Percentiles rank a stretch among this genome's conserved stretches.
Conservation (phyloP, 1,140 invertebrate species). For the Arctopsyche grandis region DNA sequence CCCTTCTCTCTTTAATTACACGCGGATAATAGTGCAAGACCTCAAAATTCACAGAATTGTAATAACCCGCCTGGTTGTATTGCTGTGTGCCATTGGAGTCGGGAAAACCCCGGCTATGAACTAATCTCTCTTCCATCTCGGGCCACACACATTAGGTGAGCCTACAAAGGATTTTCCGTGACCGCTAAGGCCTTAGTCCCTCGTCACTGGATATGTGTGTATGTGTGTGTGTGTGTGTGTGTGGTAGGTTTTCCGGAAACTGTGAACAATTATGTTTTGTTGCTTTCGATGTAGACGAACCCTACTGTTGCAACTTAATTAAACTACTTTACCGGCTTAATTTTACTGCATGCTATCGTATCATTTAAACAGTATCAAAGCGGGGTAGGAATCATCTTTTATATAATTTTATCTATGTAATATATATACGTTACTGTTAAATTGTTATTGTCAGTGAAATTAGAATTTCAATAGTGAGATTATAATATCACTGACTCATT, state of each 20-base stretch:
- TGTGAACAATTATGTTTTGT: slow-evolving; percentile 38
- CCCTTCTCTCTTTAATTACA: slow-evolving; percentile 17
- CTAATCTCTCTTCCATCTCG: slow-evolving; percentile 40
- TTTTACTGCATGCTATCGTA: slow-evolving; percentile 8
- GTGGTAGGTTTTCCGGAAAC: background rate
- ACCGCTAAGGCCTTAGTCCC: slow-evolving; percentile 29
- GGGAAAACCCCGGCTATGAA: background rate
- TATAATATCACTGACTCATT: too few species aligned
- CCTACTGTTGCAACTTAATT: slow-evolving; percentile 26
- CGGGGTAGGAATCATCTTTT: too few species aligned
- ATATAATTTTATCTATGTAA: too few species aligned
- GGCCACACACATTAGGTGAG: slow-evolving; percentile 21
- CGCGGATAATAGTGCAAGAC: background rate
- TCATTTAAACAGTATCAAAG: background rate
- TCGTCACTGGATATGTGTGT: background rate
- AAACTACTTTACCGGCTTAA: slow-evolving; percentile 23
- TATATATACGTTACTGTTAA: background rate
- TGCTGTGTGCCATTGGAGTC: background rate
- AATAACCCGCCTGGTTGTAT: background rate
- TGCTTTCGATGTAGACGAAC: slow-evolving; percentile 15
- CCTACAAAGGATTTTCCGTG: slow-evolving; percentile 39
- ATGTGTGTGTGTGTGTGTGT: background rate
- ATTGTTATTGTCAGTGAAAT: too few species aligned
- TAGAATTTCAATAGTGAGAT: too few species aligned
- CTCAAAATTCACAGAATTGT: slow-evolving; percentile 37